Conservation (phyloP, 1,140 invertebrate genomes). For the Solen grandis region DNA sequence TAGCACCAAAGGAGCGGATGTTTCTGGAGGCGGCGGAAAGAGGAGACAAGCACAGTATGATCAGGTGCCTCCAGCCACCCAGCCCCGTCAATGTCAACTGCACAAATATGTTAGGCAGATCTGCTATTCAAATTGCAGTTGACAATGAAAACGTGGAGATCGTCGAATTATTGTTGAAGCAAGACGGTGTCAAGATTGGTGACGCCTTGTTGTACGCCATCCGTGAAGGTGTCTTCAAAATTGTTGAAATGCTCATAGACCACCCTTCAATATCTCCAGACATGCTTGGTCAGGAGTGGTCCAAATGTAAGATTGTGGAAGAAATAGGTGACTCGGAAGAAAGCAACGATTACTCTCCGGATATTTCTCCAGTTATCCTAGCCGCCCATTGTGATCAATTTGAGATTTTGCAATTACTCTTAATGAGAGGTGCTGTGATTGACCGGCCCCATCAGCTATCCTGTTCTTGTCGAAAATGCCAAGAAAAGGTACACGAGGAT, state of each 20-base stretch:
- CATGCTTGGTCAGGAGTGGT: constrained; percentile 76
- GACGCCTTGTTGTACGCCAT: constrained; percentile 81
- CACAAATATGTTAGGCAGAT: constrained; percentile 83
- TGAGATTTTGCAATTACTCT: constrained; percentile 79
- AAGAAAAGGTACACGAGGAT: constrained; percentile 81
- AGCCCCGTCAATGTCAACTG: constrained; percentile 84
- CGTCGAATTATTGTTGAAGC: constrained; percentile 75
- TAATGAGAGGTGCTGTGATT: constrained; percentile 78
- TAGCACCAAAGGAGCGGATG: constrained; percentile 80
- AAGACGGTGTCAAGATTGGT: constrained; percentile 79
- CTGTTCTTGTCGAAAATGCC: constrained; percentile 84
- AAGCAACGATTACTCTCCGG: constrained; percentile 76
- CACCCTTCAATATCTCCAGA: constrained; percentile 81
- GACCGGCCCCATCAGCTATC: constrained; percentile 83
- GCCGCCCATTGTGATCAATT: constrained; percentile 80
- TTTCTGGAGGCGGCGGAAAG: constrained; percentile 84
- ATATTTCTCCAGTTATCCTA: constrained; percentile 79
- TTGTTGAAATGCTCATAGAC: constrained; percentile 85
- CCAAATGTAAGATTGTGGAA: constrained; percentile 61
- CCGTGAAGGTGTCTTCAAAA: constrained; percentile 82
- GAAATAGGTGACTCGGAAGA: constrained; percentile 63
- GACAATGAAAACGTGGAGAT: constrained; percentile 80
- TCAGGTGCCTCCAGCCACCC: constrained; percentile 81
- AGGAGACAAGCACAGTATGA: constrained; percentile 83
- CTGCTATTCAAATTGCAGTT: constrained; percentile 82